phyloP scores from a whole-genome alignment of 1,140 invertebrate genomes.

The Elymnias hypermnestra region DNA sequence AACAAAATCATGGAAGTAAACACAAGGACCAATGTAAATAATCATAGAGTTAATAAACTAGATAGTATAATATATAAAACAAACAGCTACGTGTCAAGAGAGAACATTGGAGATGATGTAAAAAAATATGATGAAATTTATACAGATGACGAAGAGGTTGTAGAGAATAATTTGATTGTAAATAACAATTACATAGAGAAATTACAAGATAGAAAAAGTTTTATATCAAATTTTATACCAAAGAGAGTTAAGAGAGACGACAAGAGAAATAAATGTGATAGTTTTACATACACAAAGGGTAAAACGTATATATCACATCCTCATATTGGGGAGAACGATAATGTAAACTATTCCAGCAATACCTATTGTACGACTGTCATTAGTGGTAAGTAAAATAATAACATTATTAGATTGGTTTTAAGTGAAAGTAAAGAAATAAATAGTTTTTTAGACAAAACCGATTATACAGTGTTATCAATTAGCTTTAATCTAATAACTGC shows the following conservation, averaged over 20 bases:
- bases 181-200: conserved; percentile 30
- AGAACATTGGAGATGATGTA: conserved; percentile 10
- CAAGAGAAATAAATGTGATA: conserved; percentile 37
- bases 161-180: conserved; percentile 32
- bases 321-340: conserved; percentile 32
- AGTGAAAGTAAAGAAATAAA: too few species aligned
- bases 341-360: conserved; percentile 43
- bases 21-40: conserved; percentile 37
- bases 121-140: conserved; percentile 34
- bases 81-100: conserved; percentile 6
- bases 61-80: conserved; percentile 16
- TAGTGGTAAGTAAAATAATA: conserved; percentile 49
- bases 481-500: too few species aligned
- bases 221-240: conserved; percentile 19
- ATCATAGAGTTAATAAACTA: conserved; percentile 11
- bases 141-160: conserved; percentile 30
- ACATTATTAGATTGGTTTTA: too few species aligned
- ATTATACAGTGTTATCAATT: too few species aligned
- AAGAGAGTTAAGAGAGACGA: conserved; percentile 41
- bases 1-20: conserved; percentile 24
- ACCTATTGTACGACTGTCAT: conserved; percentile 49
- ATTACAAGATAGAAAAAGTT: conserved; percentile 20
- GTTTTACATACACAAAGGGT: conserved; percentile 34
- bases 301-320: conserved; percentile 45
- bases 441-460: too few species aligned